Evolutionary conservation across 2,888 invertebrate species (phyloP), one percentile per base, ranked within the genome.

Genomic region (Zaprionus lineosus): DNA sequence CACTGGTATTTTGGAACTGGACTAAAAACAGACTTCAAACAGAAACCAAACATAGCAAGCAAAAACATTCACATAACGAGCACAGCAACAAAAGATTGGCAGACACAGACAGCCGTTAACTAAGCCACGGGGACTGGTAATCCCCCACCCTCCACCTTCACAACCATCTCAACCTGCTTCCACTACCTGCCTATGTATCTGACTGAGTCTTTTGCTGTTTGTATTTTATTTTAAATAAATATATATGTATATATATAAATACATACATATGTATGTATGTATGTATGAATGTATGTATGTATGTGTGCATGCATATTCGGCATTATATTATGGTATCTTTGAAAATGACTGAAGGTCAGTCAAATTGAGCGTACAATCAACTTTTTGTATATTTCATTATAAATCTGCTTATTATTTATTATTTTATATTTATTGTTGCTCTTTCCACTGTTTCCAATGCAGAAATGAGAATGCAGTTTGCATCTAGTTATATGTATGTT

Each of bases 281-380:
- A 37, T 58, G 46, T 74, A 58, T 69, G 55, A 26, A 62, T 28
- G 58, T 9, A 41, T 26, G 51, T 26, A 48, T 39, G 41, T 53
- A 48, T 59, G 41, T 74, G 33, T 58, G 46, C 71, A 58, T 69
- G 7, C 52, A 28, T 69, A 41, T 68, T 28, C 69, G 55, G 31
- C 14, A 46, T 62, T 68, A 63, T 59, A 53, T 46, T 68, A 46
- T 51, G 66, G 56, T 84, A 77, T 84, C 68, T 77, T 72, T 59
- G 40, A 65, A 76, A 79, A 63, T 65, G 33, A 66, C 79, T 77
- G 85, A 84, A 84, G 84, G 84, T 82, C 84, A 84, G 58, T 37
- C 62, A 48, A 70, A 77, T 61, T 77, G 67, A 86, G 69, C 69
- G 86, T 79, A 75, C 86, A 82, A 82, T 84, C 72, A 84, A 84